These are phyloP conservation scores for Riparia riparia DNA, from an alignment of 2,113 vertebrate species.

Conservation along the genomic window DNA sequence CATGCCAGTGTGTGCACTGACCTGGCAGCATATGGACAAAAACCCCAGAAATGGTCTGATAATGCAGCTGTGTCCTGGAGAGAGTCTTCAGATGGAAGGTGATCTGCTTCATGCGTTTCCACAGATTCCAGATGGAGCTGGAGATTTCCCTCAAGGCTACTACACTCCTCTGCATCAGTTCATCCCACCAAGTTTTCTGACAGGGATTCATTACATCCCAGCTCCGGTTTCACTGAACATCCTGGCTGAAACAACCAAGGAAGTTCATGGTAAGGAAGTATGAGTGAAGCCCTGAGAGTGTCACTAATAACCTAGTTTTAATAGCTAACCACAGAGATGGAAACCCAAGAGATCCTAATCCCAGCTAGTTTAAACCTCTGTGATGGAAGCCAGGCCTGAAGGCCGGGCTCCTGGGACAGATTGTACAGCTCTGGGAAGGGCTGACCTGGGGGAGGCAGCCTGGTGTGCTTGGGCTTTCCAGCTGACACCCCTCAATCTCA, in stretches of 20 bases:
- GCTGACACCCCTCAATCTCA: not conserved
- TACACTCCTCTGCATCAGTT: constrained; percentile 58
- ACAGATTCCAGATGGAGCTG: constrained; percentile 67
- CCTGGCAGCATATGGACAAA: not conserved
- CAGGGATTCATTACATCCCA: constrained; percentile 72
- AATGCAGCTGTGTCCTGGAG: not conserved
- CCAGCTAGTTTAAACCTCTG: not conserved
- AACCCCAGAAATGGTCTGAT: not conserved
- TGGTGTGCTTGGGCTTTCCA: not conserved
- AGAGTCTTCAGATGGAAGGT: not conserved
- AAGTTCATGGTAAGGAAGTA: constrained; percentile 62
- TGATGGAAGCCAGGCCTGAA: not conserved
- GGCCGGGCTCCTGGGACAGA: not conserved
- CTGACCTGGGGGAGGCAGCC: not conserved
- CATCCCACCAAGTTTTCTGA: constrained; percentile 69
- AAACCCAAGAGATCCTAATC: not conserved
- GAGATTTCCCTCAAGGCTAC: constrained; percentile 68
- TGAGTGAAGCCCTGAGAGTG: not conserved
- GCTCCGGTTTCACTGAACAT: constrained; percentile 48
- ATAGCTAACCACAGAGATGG: not conserved
- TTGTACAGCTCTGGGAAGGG: not conserved
- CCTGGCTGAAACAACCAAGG: constrained; percentile 60
- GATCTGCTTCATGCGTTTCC: not conserved
- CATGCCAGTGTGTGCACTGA: accelerated
- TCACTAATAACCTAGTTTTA: not conserved